A percentile compares a stretch with the other conserved stretches of the same genome.
phyloP scores from a whole-genome alignment of 2,797 vertebrate genomes.

The Sebastes glaucus region DNA sequence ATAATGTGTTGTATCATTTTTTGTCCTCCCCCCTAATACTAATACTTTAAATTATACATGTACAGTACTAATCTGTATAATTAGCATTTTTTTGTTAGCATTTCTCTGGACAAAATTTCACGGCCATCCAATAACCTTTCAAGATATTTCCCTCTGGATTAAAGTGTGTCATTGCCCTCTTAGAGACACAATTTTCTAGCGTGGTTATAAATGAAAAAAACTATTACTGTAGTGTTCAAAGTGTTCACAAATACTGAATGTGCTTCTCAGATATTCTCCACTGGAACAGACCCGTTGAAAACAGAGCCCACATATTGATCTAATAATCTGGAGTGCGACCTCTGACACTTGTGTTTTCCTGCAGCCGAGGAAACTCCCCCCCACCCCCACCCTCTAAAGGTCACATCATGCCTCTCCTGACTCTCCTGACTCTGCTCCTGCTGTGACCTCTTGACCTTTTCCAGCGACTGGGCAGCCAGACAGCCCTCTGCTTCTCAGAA shows the following conservation, averaged over 20 bases:
- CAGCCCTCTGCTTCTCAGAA: background rate
- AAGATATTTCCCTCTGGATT: background rate
- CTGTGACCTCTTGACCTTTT: slow-evolving; percentile 37
- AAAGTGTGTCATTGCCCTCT: background rate
- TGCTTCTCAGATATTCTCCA: background rate
- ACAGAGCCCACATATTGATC: slow-evolving; percentile 45
- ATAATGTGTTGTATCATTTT: too few relatives aligned
- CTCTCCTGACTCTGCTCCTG: slow-evolving; percentile 10
- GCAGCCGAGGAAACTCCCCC: slow-evolving; percentile 14
- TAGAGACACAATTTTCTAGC: background rate
- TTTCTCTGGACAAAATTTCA: background rate
- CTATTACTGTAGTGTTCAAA: background rate
- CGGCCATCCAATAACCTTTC: background rate
- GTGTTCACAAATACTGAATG: background rate
- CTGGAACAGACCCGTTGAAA: background rate
- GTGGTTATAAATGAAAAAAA: background rate
- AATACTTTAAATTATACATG: background rate
- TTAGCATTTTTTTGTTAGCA: background rate
- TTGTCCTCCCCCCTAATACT: background rate
- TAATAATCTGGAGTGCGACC: slow-evolving; percentile 46
- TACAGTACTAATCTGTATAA: background rate
- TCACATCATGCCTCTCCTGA: slow-evolving; percentile 3
- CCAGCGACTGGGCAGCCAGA: background rate
- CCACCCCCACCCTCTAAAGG: background rate
- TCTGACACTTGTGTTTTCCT: slow-evolving; percentile 26